These are phyloP conservation scores for Halichoeres trimaculatus DNA, from an alignment of 2,113 vertebrate genomes.

Conservation along the genomic window DNA sequence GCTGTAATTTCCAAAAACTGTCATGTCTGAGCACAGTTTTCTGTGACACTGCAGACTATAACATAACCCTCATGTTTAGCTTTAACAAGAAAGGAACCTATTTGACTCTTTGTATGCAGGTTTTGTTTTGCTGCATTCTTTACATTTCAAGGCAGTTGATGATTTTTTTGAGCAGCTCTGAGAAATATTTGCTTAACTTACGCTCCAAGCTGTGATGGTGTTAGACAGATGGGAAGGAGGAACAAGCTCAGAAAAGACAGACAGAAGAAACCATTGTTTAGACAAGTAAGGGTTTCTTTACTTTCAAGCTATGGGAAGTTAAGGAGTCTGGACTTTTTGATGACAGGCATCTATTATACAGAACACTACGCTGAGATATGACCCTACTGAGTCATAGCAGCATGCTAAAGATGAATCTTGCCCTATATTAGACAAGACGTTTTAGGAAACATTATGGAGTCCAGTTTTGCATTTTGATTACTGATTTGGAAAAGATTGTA, in stretches of 20 bases:
- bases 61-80: background rate
- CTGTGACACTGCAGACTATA: background rate
- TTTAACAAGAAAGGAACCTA: background rate
- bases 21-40: background rate
- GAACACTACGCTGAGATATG: background rate
- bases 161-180: constrained; percentile 4
- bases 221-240: constrained; percentile 40
- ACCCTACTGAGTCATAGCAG: too few relatives aligned
- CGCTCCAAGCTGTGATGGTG: constrained; percentile 52
- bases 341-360: background rate
- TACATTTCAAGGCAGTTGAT: constrained; percentile 1
- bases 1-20: background rate
- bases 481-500: too few relatives aligned
- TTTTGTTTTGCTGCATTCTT: background rate
- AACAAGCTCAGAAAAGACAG: background rate
- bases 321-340: constrained; percentile 6
- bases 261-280: background rate
- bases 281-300: background rate
- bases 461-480: too few relatives aligned
- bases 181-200: constrained; percentile 50
- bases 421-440: too few relatives aligned
- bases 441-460: too few relatives aligned
- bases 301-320: constrained; percentile 1
- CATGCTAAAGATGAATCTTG: too few relatives aligned
- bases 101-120: background rate